Percentiles rank a stretch among this genome's conserved stretches.
These are phyloP conservation scores for Glaucidium brasilianum DNA, from an alignment of 2,113 vertebrate genomes.

Conservation along the genomic window DNA sequence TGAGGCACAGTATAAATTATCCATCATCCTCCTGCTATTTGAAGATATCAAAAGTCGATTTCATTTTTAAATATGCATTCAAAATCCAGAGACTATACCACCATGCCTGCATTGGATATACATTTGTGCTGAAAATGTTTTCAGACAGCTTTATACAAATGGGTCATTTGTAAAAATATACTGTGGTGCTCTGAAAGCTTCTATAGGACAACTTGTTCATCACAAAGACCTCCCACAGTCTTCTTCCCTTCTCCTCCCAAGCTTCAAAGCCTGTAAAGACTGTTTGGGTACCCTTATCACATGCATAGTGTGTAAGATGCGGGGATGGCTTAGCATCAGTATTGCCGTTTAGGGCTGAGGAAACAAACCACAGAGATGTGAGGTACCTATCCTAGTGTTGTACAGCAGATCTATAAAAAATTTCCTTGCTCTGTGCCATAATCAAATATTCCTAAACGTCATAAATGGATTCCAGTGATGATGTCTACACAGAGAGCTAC, in stretches of 20 bases:
- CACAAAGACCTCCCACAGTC: neutral
- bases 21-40: neutral
- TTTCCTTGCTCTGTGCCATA: neutral
- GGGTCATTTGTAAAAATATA: neutral
- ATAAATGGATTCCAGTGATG: neutral
- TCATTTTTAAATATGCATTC: slow-evolving; percentile 24
- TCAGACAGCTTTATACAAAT: neutral
- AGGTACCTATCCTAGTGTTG: neutral
- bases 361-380: neutral
- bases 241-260: neutral
- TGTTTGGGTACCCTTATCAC: neutral
- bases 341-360: neutral
- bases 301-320: neutral
- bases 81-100: neutral
- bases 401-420: neutral
- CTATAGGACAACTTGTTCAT: neutral
- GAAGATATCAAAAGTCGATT: neutral
- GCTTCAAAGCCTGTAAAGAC: neutral
- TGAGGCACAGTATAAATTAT: neutral
- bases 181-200: neutral
- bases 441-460: neutral
- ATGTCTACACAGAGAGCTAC: neutral
- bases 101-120: neutral
- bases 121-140: neutral
- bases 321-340: neutral